Base-by-base conservation (phyloP, 2,113 vertebrate species). In the Urocolius indicus region DNA sequence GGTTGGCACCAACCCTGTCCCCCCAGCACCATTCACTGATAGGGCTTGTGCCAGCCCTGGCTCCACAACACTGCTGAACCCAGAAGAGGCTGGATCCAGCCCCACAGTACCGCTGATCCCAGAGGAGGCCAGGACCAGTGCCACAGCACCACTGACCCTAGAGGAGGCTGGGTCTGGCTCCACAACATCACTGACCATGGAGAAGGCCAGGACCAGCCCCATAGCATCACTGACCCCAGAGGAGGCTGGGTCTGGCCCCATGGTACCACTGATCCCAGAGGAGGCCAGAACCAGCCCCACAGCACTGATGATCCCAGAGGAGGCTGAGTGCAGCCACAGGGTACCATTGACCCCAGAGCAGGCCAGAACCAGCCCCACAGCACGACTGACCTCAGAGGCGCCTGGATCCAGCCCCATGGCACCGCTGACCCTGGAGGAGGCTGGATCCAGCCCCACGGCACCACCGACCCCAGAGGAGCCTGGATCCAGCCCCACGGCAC, bases 41-140 rank as follows among this genome's bases (percentile, higher is more conserved):
- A n/a, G n/a, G n/a, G n/a, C n/a, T n/a, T n/a, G n/a, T n/a, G n/a
- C n/a, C n/a, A n/a, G n/a, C n/a, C n/a, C n/a, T n/a, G n/a, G n/a
- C n/a, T n/a, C n/a, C n/a, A n/a, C n/a, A n/a, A n/a, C n/a, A n/a
- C n/a, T n/a, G n/a, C n/a, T n/a, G n/a, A n/a, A n/a, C n/a, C n/a
- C n/a, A n/a, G n/a, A 54, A n/a, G 57, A 52, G 32, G 5, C 36
- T 9, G 13, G 3, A 3, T 16, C 66, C 2, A 2, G 8, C 16
- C 48, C 41, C 13, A 14, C 0, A 2, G 34, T 7, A 4, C 27
- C 8, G 3, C 0, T 16, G 30, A 45, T 6, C 29, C 5, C 13
- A 1, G 5, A 87, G 27, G 43, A 90, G 19, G 4, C 38, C 3
- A 14, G 11, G 16, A 16, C 49, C 13, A 24, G 16, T 21, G 29